Evolutionary conservation across 2,113 vertebrate genomes (phyloP).

Genomic region (Aptenodytes patagonicus): DNA sequence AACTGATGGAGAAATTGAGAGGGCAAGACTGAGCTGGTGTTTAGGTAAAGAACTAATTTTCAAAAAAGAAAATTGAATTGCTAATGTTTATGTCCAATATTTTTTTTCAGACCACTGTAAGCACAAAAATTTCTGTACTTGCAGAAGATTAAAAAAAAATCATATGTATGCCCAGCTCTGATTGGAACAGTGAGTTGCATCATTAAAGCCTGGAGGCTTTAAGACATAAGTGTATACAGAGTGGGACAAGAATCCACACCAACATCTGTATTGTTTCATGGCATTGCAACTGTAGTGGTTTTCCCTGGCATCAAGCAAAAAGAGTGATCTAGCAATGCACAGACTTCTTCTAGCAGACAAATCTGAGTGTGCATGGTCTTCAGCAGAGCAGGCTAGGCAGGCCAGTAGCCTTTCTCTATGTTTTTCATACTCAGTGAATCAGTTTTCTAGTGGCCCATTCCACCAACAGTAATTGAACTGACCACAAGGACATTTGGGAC

Average conservation of each 20-base stretch:
- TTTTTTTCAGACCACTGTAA: background rate
- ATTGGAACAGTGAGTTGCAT: background rate
- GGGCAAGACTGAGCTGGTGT: background rate
- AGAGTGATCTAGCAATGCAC: background rate
- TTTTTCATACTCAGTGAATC: background rate
- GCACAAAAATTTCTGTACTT: background rate
- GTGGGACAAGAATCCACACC: fast-evolving
- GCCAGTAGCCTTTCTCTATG: background rate
- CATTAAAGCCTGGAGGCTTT: background rate
- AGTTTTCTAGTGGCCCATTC: background rate
- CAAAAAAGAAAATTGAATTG: background rate
- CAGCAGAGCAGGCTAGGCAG: background rate
- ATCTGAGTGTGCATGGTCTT: background rate
- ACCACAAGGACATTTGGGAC: background rate
- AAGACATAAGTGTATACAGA: background rate
- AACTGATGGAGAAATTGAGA: background rate
- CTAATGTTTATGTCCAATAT: background rate
- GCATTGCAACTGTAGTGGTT: background rate
- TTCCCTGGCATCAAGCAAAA: background rate
- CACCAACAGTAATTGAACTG: background rate
- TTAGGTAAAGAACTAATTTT: background rate
- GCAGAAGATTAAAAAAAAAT: background rate
- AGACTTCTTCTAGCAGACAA: background rate
- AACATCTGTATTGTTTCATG: background rate
- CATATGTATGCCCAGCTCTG: background rate